Evolutionary conservation across 2,888 invertebrate genomes (phyloP), one percentile per base, ranked within the genome.

Genomic region (Lacanobia oleracea): DNA sequence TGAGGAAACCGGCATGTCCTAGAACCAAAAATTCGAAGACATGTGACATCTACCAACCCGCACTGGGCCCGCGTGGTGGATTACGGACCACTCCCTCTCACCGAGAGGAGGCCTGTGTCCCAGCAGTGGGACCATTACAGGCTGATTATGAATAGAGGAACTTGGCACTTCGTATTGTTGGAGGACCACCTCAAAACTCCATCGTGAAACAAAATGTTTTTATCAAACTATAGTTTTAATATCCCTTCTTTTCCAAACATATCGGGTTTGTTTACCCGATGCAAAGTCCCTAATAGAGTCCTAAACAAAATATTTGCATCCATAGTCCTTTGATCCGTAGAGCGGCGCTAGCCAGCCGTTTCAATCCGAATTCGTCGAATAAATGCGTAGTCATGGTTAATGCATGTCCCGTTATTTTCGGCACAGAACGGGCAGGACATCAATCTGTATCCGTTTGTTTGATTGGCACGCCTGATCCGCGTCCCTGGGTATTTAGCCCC

Each of bases 371-470:
- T 80, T 51, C 72, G 77, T 56, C 61, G 69, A 75, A 72, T 80
- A 77, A 83, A 84, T 84, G 82, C 82, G 82, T 72, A 72, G 78
- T 77, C 77, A 82, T 82, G 83, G 82, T 77, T 77, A 83, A 84
- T 84, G 81, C 80, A 80, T 82, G 83, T 75, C 68, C 72, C 74
- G 79, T 75, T 81, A 84, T 82, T 82, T 81, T 77, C 75, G 62
- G 69, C 75, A 53, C 77, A 68, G 67, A 63, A 56, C 76, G 65
- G 80, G 70, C 79, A 74, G 84, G 82, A 87, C 91, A 91, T 91
- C 91, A 91, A 91, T 91, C 91, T 88, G 89, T 88, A 91, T 90
- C 89, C 89, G 88, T 83, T 82, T 83, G 84, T 76, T 85, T 90
- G 90, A 89, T 90, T 87, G 88, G 86, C 84, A 84, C 78, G 79